Conservation (phyloP, 2,113 vertebrate genomes). For the Stegostoma tigrinum region DNA sequence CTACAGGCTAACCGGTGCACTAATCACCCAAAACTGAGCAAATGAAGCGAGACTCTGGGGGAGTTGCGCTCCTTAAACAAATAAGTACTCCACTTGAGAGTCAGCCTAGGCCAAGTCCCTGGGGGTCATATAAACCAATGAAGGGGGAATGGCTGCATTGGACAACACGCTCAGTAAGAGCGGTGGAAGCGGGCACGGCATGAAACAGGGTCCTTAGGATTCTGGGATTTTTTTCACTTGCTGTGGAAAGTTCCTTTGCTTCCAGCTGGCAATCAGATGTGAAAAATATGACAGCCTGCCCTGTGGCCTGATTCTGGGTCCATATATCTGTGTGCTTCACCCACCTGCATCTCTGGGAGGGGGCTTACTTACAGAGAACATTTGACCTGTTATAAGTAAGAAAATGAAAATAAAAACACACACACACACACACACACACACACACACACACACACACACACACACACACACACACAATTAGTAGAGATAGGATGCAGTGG, state of each 20-base stretch:
- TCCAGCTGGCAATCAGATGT: conserved; percentile 15
- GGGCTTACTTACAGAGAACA: neutral
- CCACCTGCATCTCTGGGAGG: neutral
- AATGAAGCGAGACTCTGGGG: too few relatives aligned
- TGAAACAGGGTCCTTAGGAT: neutral
- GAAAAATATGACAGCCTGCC: neutral
- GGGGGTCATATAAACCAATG: neutral
- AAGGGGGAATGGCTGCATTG: neutral
- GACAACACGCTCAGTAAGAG: neutral
- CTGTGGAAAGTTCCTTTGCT: neutral
- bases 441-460: too few relatives aligned
- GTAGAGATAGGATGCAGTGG: too few relatives aligned
- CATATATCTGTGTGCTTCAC: neutral
- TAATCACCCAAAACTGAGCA: too few relatives aligned
- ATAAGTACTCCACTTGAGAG: neutral
- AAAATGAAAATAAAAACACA: neutral
- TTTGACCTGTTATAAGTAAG: neutral
- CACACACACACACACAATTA: too few relatives aligned
- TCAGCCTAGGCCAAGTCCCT: neutral
- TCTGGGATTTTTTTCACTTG: neutral
- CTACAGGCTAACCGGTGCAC: too few relatives aligned
- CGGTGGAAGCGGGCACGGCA: neutral
- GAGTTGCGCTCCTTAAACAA: too few relatives aligned
- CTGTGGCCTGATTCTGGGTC: neutral
- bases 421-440: too few relatives aligned